Evolutionary conservation across 1,140 invertebrate genomes (phyloP).

Genomic region (Euwallacea fornicatus): DNA sequence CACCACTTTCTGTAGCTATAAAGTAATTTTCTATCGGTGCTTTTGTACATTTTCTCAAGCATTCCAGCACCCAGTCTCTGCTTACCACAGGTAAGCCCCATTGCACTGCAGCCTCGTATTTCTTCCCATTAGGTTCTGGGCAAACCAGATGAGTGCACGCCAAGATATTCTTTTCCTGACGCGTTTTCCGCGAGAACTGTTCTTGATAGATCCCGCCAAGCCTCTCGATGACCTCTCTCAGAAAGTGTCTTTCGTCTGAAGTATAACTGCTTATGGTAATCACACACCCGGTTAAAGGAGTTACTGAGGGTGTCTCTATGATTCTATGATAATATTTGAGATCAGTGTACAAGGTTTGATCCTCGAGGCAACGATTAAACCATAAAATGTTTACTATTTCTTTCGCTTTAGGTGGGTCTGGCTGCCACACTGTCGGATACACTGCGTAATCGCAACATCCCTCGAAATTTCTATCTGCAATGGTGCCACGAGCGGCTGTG

Average conservation of each 20-base stretch:
- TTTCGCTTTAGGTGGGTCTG: slow-evolving; percentile 38
- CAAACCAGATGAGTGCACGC: slow-evolving; percentile 79
- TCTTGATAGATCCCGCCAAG: slow-evolving; percentile 75
- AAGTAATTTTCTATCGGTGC: slow-evolving; percentile 62
- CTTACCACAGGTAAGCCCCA: slow-evolving; percentile 79
- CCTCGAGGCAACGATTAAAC: slow-evolving; percentile 65
- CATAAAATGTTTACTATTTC: slow-evolving; percentile 63
- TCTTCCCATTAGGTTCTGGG: slow-evolving; percentile 69
- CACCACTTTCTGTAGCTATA: slow-evolving; percentile 58
- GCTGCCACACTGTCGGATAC: slow-evolving; percentile 51
- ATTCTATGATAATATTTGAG: slow-evolving; percentile 68
- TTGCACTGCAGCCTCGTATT: slow-evolving; percentile 80
- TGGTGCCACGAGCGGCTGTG: slow-evolving; percentile 23
- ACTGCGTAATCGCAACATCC: slow-evolving; percentile 63
- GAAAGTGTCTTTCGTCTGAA: slow-evolving; percentile 69
- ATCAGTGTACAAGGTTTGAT: slow-evolving; percentile 42
- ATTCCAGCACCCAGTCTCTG: slow-evolving; percentile 75
- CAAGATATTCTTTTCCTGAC: slow-evolving; percentile 47
- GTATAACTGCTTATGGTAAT: slow-evolving; percentile 76
- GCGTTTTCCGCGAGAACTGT: slow-evolving; percentile 58
- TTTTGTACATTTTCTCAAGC: slow-evolving; percentile 56
- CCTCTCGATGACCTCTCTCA: slow-evolving; percentile 66
- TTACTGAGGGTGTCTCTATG: slow-evolving; percentile 54
- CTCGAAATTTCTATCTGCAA: slow-evolving; percentile 41
- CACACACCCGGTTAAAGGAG: slow-evolving; percentile 69